Conservation (phyloP, 2,113 vertebrate genomes). For the Psophia crepitans region DNA sequence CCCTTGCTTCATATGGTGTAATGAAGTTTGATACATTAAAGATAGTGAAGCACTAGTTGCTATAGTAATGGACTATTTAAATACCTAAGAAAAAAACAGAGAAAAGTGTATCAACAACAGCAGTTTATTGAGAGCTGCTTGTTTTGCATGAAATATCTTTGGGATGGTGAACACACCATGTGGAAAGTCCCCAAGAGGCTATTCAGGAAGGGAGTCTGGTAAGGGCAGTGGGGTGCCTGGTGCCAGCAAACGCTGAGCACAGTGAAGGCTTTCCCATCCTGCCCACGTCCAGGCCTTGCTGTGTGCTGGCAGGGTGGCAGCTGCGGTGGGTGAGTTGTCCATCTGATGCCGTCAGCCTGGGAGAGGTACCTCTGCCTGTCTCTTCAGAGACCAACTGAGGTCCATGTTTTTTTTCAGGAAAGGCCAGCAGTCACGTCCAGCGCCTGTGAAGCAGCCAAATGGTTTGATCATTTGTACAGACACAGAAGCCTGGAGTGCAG, state of each 20-base stretch:
- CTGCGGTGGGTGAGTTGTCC: background rate
- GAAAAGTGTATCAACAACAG: background rate
- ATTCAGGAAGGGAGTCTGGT: background rate
- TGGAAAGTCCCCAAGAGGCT: background rate
- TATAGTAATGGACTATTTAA: constrained; percentile 64
- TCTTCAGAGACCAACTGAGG: rapidly evolving
- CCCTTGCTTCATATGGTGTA: background rate
- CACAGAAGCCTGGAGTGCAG: background rate
- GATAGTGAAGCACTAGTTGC: constrained; percentile 33
- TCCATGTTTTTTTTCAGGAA: background rate
- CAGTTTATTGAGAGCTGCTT: background rate
- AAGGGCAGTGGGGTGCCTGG: rapidly evolving
- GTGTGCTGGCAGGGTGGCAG: rapidly evolving
- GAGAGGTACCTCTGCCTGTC: background rate
- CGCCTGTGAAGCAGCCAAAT: background rate
- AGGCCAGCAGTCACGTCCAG: background rate
- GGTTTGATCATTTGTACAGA: background rate
- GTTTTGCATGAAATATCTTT: background rate
- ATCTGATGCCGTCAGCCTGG: background rate
- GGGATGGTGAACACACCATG: background rate
- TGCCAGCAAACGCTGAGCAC: rapidly evolving
- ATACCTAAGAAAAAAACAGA: background rate
- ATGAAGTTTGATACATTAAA: constrained; percentile 41
- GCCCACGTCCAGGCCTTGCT: background rate
- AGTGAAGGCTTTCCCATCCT: background rate